phyloP scores from a whole-genome alignment of 2,888 invertebrate genomes.

The Diarsia brunnea region DNA sequence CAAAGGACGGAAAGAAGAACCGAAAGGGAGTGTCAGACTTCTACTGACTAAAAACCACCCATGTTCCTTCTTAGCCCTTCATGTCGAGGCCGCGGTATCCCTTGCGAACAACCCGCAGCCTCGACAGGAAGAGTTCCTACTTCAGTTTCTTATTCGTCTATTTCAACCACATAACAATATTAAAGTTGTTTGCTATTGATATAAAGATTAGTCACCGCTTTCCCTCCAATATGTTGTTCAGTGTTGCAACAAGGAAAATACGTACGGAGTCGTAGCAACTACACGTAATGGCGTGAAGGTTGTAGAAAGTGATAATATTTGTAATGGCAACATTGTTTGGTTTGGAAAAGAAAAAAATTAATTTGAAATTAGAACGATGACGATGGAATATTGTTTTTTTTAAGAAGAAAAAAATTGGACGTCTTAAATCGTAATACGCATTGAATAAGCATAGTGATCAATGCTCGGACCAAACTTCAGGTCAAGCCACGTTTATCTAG shows the following conservation, averaged over 20 bases:
- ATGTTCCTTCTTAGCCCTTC: no score
- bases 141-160: background rate
- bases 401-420: no score
- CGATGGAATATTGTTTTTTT: background rate
- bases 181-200: slow-evolving; percentile 44
- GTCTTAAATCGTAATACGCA: no score
- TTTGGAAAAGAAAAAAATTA: background rate
- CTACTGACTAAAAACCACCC: no score
- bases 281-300: slow-evolving; percentile 51
- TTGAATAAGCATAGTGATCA: no score
- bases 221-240: slow-evolving; percentile 69
- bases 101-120: no score
- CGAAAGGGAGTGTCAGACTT: no score
- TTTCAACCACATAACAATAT: slow-evolving; percentile 11
- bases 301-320: slow-evolving; percentile 60
- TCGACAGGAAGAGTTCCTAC: background rate
- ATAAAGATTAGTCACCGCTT: slow-evolving; percentile 68
- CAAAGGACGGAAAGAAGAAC: no score
- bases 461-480: no score
- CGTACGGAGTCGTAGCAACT: slow-evolving; percentile 35
- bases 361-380: background rate
- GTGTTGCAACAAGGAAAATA: slow-evolving; percentile 77
- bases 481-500: no score
- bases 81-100: no score
- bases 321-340: slow-evolving; percentile 39